Percentiles rank a stretch among this genome's conserved stretches.
These are phyloP conservation scores for Taxidea taxus DNA, from an alignment of 2,113 vertebrate species.

Conservation along the genomic window DNA sequence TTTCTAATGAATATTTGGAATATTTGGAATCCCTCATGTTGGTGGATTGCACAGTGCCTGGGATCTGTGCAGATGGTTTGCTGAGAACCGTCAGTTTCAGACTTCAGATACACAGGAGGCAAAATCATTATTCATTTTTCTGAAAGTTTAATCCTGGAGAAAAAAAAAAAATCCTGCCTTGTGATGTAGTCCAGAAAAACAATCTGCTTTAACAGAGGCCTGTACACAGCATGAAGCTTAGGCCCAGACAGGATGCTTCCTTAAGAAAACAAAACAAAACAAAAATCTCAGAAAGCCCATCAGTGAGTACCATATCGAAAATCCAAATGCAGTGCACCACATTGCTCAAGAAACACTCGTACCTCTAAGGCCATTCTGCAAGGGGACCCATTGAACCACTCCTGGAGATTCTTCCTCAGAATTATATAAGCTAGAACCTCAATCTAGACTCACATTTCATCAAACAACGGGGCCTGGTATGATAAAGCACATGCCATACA, in stretches of 20 bases:
- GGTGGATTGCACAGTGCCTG: not conserved
- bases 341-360: not conserved
- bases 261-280: not conserved
- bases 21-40: not conserved
- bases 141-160: not conserved
- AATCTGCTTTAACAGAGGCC: not conserved
- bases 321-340: not conserved
- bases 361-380: not conserved
- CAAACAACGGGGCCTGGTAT: not conserved
- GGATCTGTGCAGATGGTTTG: not conserved
- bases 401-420: not conserved
- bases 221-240: not conserved
- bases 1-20: constrained; percentile 2
- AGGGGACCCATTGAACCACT: not conserved
- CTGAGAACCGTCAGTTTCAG: not conserved
- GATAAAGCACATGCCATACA: not conserved
- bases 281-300: not conserved
- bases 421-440: not conserved
- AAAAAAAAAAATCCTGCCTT: not conserved
- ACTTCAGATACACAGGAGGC: not conserved
- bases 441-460: not conserved
- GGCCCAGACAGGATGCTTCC: not conserved
- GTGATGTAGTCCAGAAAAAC: not conserved
- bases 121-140: not conserved
- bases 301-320: not conserved